Evolutionary conservation across 2,797 vertebrate genomes (phyloP).

Genomic region (Mormyrus hasselquistii): DNA sequence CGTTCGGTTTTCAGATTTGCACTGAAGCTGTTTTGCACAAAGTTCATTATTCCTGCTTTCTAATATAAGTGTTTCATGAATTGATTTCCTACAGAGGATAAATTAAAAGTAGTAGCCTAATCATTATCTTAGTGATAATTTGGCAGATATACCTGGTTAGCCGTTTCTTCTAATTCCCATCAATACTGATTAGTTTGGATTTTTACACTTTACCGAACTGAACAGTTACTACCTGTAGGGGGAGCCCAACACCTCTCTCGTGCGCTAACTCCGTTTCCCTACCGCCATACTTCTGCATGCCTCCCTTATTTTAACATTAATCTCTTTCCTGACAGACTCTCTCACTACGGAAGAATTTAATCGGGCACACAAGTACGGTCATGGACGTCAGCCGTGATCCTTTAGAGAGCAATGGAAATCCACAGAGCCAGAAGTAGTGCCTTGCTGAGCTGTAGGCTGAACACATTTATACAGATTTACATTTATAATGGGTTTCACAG

Average conservation of each 20-base stretch:
- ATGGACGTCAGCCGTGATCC: not conserved
- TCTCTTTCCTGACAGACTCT: not conserved
- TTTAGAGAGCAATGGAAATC: not conserved
- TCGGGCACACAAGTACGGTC: not conserved
- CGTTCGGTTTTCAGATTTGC: not conserved
- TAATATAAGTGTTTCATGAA: not conserved
- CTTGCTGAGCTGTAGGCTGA: not conserved
- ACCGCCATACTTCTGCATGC: not conserved
- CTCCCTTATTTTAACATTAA: not conserved
- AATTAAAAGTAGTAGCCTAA: not conserved
- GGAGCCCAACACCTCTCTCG: not conserved
- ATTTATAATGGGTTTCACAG: not conserved
- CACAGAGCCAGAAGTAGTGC: not conserved
- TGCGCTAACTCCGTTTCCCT: not conserved
- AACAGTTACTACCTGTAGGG: slow-evolving; percentile 9
- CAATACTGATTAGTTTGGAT: not conserved
- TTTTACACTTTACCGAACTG: not conserved
- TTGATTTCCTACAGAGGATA: not conserved
- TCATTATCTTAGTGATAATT: not conserved
- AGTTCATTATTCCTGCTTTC: not conserved
- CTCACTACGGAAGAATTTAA: slow-evolving; percentile 6
- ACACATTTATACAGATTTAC: not conserved
- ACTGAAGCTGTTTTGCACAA: not conserved
- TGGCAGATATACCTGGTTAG: not conserved
- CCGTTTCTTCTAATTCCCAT: not conserved